phyloP scores from a whole-genome alignment of 2,888 invertebrate species.

The Caenorhabditis wallacei region DNA sequence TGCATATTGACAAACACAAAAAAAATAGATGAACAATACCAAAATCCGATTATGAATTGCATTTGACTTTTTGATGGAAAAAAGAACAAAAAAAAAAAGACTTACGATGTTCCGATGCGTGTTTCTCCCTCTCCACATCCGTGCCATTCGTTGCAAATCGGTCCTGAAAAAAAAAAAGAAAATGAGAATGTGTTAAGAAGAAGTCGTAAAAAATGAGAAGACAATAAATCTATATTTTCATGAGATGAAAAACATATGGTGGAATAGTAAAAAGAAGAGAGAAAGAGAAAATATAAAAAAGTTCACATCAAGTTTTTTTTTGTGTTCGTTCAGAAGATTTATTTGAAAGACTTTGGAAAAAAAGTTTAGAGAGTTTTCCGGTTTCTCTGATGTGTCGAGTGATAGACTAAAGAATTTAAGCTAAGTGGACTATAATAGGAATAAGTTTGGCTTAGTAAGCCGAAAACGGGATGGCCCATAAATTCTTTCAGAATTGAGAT shows the following conservation, averaged over 20 bases:
- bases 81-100: constrained; percentile 30
- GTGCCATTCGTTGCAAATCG: constrained; percentile 77
- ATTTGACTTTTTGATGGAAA: background rate
- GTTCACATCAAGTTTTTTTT: constrained; percentile 27
- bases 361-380: background rate
- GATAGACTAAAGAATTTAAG: too few relatives aligned
- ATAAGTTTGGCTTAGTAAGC: too few relatives aligned
- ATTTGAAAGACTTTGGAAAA: background rate
- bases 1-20: background rate
- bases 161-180: constrained; percentile 51
- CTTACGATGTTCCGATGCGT: constrained; percentile 73
- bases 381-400: background rate
- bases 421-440: too few relatives aligned
- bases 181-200: constrained; percentile 6
- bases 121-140: constrained; percentile 76
- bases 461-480: too few relatives aligned
- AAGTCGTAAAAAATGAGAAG: constrained; percentile 28
- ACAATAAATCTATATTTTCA: constrained; percentile 32
- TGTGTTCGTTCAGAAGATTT: constrained; percentile 1
- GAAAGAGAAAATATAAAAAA: constrained; percentile 8
- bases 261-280: background rate
- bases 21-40: background rate
- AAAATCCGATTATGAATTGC: constrained; percentile 33
- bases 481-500: too few relatives aligned
- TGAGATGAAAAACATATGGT: constrained; percentile 48